These are phyloP conservation scores for Pollenia amentaria DNA, from an alignment of 2,888 invertebrate species.

Conservation along the genomic window DNA sequence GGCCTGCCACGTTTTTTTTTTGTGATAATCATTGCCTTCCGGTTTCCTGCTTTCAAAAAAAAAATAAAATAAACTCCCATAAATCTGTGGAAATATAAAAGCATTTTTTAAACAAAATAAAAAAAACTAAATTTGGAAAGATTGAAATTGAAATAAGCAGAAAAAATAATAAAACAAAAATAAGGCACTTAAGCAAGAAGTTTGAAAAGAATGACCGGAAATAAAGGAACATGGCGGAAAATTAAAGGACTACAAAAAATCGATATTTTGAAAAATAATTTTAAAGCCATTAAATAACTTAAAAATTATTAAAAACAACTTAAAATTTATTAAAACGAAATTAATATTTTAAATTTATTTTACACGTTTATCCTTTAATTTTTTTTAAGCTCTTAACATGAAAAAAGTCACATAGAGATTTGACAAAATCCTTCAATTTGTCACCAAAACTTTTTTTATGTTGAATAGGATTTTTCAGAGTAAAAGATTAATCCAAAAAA, in stretches of 20 bases:
- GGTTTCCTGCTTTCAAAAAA: constrained; percentile 62
- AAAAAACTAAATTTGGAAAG: background rate
- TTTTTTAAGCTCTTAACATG: background rate
- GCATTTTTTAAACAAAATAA: background rate
- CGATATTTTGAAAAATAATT: background rate
- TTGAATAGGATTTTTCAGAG: background rate
- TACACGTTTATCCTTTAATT: no score
- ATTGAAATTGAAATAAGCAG: background rate
- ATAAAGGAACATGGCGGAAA: background rate
- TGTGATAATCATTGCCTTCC: constrained; percentile 62
- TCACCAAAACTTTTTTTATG: constrained; percentile 20
- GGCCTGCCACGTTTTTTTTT: constrained; percentile 3
- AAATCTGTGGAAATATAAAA: constrained; percentile 9
- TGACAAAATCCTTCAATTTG: constrained; percentile 50
- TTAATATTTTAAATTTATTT: background rate
- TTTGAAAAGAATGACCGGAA: constrained; percentile 38
- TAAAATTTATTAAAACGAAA: no score
- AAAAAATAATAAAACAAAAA: background rate
- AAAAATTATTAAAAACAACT: no score
- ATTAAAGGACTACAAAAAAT: background rate
- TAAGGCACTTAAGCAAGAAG: background rate
- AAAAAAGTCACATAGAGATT: background rate
- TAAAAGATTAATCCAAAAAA: background rate
- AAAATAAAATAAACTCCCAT: constrained; percentile 3
- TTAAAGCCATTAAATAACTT: background rate